Evolutionary conservation across 2,888 invertebrate species (phyloP).

Genomic region (Coelinius sp.): DNA sequence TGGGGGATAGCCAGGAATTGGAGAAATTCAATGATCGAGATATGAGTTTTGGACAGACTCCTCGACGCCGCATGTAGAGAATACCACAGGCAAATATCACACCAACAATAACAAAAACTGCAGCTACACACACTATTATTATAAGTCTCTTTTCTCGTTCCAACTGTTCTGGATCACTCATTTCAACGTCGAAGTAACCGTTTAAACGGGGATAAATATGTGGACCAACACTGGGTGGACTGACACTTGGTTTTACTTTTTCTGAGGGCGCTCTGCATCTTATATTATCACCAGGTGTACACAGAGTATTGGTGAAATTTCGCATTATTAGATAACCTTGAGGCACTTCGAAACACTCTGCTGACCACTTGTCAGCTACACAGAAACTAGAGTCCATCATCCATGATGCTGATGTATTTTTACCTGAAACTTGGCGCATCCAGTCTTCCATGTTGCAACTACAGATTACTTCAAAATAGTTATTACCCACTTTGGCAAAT

Average conservation of each 20-base stretch:
- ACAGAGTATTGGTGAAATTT: slow-evolving; percentile 77
- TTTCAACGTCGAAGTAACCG: slow-evolving; percentile 67
- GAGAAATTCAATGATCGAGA: slow-evolving; percentile 61
- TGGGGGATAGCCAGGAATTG: slow-evolving; percentile 62
- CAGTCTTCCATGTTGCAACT: slow-evolving; percentile 76
- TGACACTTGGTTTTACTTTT: slow-evolving; percentile 64
- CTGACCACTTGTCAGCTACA: slow-evolving; percentile 74
- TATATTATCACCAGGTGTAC: slow-evolving; percentile 72
- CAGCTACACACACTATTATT: slow-evolving; percentile 63
- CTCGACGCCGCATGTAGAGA: slow-evolving; percentile 64
- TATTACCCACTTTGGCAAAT: slow-evolving; percentile 73
- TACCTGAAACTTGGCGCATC: slow-evolving; percentile 73
- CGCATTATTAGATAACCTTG: slow-evolving; percentile 77
- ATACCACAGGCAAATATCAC: slow-evolving; percentile 64
- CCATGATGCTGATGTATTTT: slow-evolving; percentile 70
- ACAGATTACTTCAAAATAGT: slow-evolving; percentile 78
- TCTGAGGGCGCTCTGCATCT: slow-evolving; percentile 74
- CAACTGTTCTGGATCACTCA: slow-evolving; percentile 66
- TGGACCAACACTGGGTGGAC: slow-evolving; percentile 67
- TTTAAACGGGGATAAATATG: slow-evolving; percentile 65
- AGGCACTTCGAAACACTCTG: slow-evolving; percentile 77
- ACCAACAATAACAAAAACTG: slow-evolving; percentile 59
- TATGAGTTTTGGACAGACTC: slow-evolving; percentile 65
- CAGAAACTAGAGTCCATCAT: slow-evolving; percentile 76
- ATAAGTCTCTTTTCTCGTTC: slow-evolving; percentile 66